Conservation (phyloP, 2,888 invertebrate genomes). For the Dastarcus helophoroides region DNA sequence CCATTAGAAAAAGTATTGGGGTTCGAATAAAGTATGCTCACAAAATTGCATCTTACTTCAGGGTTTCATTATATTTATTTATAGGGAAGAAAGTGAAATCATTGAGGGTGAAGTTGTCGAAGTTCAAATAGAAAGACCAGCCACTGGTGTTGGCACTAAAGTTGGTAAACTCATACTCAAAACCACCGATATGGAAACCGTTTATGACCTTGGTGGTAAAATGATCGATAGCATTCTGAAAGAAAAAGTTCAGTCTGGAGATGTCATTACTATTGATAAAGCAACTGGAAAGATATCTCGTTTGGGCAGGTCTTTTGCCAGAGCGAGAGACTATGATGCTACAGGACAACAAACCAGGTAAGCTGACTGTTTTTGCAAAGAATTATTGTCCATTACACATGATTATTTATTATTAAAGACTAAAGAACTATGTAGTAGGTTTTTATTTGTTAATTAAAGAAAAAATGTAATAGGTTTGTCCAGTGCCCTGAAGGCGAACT, state of each 20-base stretch:
- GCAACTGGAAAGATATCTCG: constrained; percentile 56
- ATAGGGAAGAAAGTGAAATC: constrained; percentile 93
- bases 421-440: no score
- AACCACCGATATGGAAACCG: constrained; percentile 99
- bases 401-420: no score
- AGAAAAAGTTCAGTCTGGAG: constrained; percentile 91
- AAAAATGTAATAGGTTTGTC: no score
- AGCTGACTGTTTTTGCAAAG: no score
- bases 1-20: constrained; percentile 94
- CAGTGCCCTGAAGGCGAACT: constrained; percentile 98
- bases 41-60: constrained; percentile 5
- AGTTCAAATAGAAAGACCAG: constrained; percentile 90
- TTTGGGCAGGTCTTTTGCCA: constrained; percentile 87
- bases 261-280: constrained; percentile 97
- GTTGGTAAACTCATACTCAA: constrained; percentile 92
- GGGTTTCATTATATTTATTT: constrained; percentile 3
- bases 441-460: no score
- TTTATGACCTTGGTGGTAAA: constrained; percentile 96
- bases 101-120: constrained; percentile 99
- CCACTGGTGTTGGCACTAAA: constrained; percentile 76
- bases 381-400: no score
- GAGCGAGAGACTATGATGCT: constrained; percentile 96
- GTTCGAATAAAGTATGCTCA: constrained; percentile 54
- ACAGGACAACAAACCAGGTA: constrained; percentile 70
- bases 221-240: constrained; percentile 95